Percentiles rank a stretch among this genome's conserved stretches.
phyloP scores from a whole-genome alignment of 2,797 vertebrate species.

The Apogon talboti region DNA sequence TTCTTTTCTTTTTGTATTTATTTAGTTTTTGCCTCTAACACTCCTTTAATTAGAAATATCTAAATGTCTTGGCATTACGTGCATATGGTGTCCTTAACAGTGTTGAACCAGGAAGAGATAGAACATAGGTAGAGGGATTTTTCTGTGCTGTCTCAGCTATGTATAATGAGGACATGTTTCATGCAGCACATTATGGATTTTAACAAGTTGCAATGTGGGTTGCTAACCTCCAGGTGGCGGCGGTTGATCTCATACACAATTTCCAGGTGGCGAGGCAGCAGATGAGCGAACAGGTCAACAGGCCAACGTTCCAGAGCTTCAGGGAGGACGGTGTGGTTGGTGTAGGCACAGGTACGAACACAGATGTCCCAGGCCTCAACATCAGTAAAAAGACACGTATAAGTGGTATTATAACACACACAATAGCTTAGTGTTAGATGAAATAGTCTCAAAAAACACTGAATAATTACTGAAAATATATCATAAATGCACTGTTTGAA shows the following conservation, averaged over 20 bases:
- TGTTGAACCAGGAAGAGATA: not conserved
- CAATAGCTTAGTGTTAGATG: no score
- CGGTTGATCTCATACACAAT: conserved; percentile 96
- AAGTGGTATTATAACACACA: not conserved
- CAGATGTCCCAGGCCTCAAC: conserved; percentile 95
- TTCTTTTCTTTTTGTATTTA: not conserved
- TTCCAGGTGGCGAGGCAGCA: conserved; percentile 94
- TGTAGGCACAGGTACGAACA: conserved; percentile 92
- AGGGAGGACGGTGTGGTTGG: conserved; percentile 96
- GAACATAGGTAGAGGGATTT: not conserved
- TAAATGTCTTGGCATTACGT: not conserved
- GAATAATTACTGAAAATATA: not conserved
- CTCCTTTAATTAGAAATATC: not conserved
- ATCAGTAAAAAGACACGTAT: not conserved
- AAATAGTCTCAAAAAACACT: no score
- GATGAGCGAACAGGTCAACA: conserved; percentile 91
- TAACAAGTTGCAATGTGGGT: conserved; percentile 49
- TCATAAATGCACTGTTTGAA: not conserved
- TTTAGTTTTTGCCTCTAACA: no score
- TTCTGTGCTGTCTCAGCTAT: not conserved
- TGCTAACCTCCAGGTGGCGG: conserved; percentile 91
- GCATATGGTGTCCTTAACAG: not conserved
- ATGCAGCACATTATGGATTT: not conserved
- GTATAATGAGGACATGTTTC: not conserved
- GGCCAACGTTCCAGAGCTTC: conserved; percentile 98